Conservation (phyloP, 2,797 vertebrate genomes). For the Enteromius argenteus region DNA sequence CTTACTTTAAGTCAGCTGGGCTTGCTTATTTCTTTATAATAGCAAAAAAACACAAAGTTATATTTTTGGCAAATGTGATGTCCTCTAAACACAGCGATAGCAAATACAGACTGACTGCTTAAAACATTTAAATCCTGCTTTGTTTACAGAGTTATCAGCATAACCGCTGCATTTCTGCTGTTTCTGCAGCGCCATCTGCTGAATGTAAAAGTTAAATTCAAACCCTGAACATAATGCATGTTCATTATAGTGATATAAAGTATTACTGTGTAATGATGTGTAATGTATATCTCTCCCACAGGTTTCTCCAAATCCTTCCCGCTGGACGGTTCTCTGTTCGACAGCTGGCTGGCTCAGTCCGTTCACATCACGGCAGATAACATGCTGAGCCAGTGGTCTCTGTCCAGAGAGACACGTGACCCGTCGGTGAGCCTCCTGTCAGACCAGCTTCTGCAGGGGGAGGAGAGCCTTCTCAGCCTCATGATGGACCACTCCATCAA, state of each 20-base stretch:
- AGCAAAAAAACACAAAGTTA: background rate
- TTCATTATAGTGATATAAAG: background rate
- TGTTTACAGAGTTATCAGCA: background rate
- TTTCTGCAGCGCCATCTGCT: background rate
- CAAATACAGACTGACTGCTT: background rate
- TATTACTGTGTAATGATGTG: background rate
- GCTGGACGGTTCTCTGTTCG: slow-evolving; percentile 91
- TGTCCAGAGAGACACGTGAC: slow-evolving; percentile 86
- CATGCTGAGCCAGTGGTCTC: slow-evolving; percentile 94
- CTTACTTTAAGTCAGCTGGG: background rate
- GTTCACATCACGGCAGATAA: slow-evolving; percentile 95
- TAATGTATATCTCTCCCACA: slow-evolving; percentile 59
- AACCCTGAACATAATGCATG: background rate
- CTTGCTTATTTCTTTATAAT: background rate
- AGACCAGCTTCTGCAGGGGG: slow-evolving; percentile 90
- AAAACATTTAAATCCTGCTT: background rate
- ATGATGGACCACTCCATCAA: slow-evolving; percentile 95
- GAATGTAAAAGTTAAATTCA: background rate
- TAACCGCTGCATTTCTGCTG: too few relatives aligned
- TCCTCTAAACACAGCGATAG: too few relatives aligned
- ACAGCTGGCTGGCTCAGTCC: slow-evolving; percentile 95
- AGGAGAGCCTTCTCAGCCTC: slow-evolving; percentile 92
- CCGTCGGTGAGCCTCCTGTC: slow-evolving; percentile 88
- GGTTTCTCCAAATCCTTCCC: slow-evolving; percentile 93
- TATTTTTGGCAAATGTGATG: background rate